Conservation (phyloP, 2,797 vertebrate species). For the Hydrophis major region DNA sequence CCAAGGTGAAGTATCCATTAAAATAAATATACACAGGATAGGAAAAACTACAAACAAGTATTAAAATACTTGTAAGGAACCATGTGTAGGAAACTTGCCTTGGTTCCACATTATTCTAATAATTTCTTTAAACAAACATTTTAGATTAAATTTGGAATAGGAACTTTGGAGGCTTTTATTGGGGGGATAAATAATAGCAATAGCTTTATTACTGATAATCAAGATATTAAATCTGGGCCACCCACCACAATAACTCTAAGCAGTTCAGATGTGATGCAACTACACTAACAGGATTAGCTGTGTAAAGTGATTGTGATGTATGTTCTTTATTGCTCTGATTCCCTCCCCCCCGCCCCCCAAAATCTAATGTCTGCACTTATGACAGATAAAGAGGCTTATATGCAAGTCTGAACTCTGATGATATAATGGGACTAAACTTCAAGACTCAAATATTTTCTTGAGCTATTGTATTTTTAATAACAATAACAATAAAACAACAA, state of each 20-base stretch:
- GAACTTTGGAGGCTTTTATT: not conserved
- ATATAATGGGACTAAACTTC: not conserved
- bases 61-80: not conserved
- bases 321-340: not conserved
- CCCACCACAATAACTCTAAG: constrained; percentile 4
- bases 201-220: not conserved
- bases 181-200: no score
- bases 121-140: not conserved
- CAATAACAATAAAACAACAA: not conserved
- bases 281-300: not conserved
- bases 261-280: not conserved
- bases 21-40: not conserved
- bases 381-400: not conserved
- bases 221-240: not conserved
- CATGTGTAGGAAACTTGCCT: not conserved
- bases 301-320: not conserved
- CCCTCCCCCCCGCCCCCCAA: no score
- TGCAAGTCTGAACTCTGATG: not conserved
- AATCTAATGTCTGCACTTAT: not conserved
- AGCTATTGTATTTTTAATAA: constrained; percentile 20
- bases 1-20: not conserved
- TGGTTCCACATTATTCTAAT: not conserved
- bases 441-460: not conserved
- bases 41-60: no score
- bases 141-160: not conserved